Conservation (phyloP, 23 tunicate genomes). For the Trididemnum nubilum region DNA sequence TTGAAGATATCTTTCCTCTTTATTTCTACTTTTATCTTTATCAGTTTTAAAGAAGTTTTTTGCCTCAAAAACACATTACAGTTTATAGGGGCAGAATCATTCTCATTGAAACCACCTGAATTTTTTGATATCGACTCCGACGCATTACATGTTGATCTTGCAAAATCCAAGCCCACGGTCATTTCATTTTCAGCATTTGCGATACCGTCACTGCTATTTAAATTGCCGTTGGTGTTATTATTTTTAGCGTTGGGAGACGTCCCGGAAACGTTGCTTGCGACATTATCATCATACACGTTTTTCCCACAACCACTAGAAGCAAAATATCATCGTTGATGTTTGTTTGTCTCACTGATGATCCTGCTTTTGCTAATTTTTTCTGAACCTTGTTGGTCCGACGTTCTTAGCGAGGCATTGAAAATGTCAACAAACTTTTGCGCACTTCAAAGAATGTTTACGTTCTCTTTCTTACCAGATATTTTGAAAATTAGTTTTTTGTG, state of each 20-base stretch:
- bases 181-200: neutral
- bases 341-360: neutral
- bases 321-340: neutral
- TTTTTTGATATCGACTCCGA: neutral
- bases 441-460: neutral
- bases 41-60: neutral
- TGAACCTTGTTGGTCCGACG: neutral
- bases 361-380: neutral
- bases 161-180: constrained; percentile 1
- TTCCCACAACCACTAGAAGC: neutral
- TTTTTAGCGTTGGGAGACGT: neutral
- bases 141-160: constrained; percentile 1
- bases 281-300: neutral
- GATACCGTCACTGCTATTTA: neutral
- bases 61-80: neutral
- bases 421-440: neutral
- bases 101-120: neutral
- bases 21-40: neutral
- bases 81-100: neutral
- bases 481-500: neutral
- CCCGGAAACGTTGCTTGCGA: neutral
- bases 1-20: neutral
- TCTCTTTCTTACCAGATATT: neutral
- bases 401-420: neutral
- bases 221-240: neutral